A percentile compares a stretch with the other conserved stretches of the same genome.
Evolutionary conservation across 2,113 vertebrate genomes (phyloP).

Genomic region (Tyto alba): DNA sequence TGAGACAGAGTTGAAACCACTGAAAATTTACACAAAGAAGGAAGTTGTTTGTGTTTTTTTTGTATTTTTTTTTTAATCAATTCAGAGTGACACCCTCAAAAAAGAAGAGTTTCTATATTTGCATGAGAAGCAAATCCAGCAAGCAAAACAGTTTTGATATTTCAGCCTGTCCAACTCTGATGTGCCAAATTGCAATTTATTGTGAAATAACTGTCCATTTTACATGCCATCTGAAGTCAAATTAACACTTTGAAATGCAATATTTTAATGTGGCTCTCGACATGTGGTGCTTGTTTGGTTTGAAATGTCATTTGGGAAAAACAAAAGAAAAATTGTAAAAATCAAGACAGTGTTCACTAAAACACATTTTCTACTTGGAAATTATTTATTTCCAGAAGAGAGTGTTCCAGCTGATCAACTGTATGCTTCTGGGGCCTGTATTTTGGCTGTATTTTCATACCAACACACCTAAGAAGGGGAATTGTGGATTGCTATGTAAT

Average conservation of each 20-base stretch:
- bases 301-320: background rate
- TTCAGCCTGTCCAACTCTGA: background rate
- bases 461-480: background rate
- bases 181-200: background rate
- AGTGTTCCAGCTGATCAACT: background rate
- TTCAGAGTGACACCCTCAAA: rapidly evolving
- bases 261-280: background rate
- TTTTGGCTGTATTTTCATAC: background rate
- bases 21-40: background rate
- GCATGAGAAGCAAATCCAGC: background rate
- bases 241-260: background rate
- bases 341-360: background rate
- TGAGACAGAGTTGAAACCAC: background rate
- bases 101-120: background rate
- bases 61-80: background rate
- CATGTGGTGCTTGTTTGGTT: background rate
- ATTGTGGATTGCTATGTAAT: background rate
- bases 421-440: background rate
- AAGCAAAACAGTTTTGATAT: background rate
- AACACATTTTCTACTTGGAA: background rate
- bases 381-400: background rate
- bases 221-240: background rate
- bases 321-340: background rate
- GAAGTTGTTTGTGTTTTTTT: rapidly evolving
- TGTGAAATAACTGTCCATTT: background rate